Evolutionary conservation across 1,140 invertebrate genomes (phyloP), one percentile per base, ranked within the genome.

Genomic region (Heliothis virescens): DNA sequence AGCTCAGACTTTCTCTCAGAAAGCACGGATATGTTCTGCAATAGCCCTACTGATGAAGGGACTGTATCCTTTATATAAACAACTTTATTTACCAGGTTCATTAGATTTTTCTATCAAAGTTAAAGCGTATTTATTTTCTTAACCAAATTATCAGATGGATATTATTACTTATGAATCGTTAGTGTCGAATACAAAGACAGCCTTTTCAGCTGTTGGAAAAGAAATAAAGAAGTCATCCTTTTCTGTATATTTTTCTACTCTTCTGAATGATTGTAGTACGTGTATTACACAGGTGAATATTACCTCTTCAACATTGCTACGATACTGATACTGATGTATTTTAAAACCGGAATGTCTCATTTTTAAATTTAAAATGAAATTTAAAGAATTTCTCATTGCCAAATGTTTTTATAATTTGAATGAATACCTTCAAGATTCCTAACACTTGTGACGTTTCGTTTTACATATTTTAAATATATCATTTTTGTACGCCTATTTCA

Each of bases 271-370:
- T 65, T 90, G 88, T 79, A 60, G 74, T 34, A 59, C 21, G 50
- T 93, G 89, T 83, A 81, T 91, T 65, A 75, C 81, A 59, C 86
- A 90, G 85, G 92, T 92, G 74, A 53, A 15, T 16, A 55, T 15
- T 15, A n/a, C n/a, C 15, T 34, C 2, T 47, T 41, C 10, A 48
- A 3, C 13, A 50, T 7, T 67, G 11, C 4, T 18, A 16, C 4
- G 16, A 10, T 18, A 16, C 0, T 13, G 13, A 29, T 10, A 7
- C 62, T 2, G 3, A 16, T 3, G 0, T 34, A 12, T 72, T 55
- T 16, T 34, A 12, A 71, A 62, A 62, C 34, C 57, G 10, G 13
- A 18, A 34, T 34, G 13, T 34, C 2, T 48, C 16, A 72, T 59
- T 59, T 91, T n/a, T n/a, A n/a, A n/a, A n/a, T n/a, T n/a, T n/a